Conservation (phyloP, 2,888 invertebrate species). For the Parnassius mnemosyne region DNA sequence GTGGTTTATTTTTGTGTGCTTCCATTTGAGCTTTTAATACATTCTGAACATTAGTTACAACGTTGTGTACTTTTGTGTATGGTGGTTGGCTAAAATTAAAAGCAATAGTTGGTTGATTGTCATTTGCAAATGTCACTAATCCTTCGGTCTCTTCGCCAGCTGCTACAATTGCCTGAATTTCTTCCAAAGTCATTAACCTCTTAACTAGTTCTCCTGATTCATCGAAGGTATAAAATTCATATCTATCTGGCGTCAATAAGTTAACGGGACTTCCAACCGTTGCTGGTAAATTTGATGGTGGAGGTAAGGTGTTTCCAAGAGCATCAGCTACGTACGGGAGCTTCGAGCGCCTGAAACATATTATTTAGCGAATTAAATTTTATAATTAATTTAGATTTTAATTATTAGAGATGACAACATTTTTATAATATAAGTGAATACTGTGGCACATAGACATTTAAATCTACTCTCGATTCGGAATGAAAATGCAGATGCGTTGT, state of each 20-base stretch:
- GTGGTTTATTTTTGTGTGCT: slow-evolving; percentile 76
- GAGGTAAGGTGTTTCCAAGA: slow-evolving; percentile 84
- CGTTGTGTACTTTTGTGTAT: slow-evolving; percentile 87
- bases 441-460: too few relatives aligned
- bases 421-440: too few relatives aligned
- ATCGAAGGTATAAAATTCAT: slow-evolving; percentile 93
- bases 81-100: slow-evolving; percentile 79
- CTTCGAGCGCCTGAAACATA: slow-evolving; percentile 63
- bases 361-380: too few relatives aligned
- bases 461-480: too few relatives aligned
- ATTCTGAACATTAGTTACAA: slow-evolving; percentile 90
- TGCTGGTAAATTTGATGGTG: slow-evolving; percentile 79
- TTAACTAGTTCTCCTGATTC: slow-evolving; percentile 91
- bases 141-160: slow-evolving; percentile 87
- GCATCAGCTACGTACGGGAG: slow-evolving; percentile 84
- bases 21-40: slow-evolving; percentile 90
- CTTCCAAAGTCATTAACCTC: slow-evolving; percentile 90
- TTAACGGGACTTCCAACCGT: slow-evolving; percentile 90
- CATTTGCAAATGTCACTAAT: slow-evolving; percentile 73
- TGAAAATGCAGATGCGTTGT: too few relatives aligned
- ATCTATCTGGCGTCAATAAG: slow-evolving; percentile 89
- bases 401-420: too few relatives aligned
- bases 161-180: slow-evolving; percentile 92
- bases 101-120: slow-evolving; percentile 68
- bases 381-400: too few relatives aligned